Percentiles rank a stretch among this genome's conserved stretches.
phyloP scores from a whole-genome alignment of 2,797 vertebrate species.

The Mustela erminea region DNA sequence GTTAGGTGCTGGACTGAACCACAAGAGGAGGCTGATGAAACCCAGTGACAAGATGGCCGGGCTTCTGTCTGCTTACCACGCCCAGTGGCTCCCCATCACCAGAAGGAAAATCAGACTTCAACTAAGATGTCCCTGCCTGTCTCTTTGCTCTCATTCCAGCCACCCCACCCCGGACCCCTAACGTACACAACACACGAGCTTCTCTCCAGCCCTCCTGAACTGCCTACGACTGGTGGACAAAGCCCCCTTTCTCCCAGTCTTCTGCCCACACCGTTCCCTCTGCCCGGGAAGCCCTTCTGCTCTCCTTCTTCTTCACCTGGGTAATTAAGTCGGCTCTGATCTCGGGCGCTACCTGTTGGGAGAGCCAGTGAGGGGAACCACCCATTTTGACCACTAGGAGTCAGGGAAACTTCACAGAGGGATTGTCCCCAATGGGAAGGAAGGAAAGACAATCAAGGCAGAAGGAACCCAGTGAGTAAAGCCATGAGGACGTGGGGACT shows the following conservation, averaged over 20 bases:
- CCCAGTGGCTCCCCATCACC: neutral
- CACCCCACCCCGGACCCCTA: neutral
- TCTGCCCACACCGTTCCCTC: neutral
- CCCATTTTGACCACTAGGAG: neutral
- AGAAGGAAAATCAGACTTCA: neutral
- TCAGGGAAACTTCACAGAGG: neutral
- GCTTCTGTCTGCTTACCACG: neutral
- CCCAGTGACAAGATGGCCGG: neutral
- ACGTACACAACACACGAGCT: neutral
- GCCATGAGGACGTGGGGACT: neutral
- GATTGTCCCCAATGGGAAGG: neutral
- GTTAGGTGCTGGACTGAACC: too few relatives aligned
- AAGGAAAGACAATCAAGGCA: neutral
- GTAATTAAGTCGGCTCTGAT: neutral
- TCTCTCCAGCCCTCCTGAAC: neutral
- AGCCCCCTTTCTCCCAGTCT: neutral
- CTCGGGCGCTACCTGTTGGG: neutral
- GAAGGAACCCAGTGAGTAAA: neutral
- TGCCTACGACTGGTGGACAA: too few relatives aligned
- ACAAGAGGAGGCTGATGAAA: neutral
- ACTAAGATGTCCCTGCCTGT: neutral
- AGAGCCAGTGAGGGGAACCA: neutral
- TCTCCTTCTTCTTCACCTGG: neutral
- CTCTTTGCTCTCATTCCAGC: constrained; percentile 10
- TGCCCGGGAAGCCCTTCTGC: neutral